phyloP scores from a whole-genome alignment of 2,888 invertebrate species.

The Macrosiphum euphorbiae region DNA sequence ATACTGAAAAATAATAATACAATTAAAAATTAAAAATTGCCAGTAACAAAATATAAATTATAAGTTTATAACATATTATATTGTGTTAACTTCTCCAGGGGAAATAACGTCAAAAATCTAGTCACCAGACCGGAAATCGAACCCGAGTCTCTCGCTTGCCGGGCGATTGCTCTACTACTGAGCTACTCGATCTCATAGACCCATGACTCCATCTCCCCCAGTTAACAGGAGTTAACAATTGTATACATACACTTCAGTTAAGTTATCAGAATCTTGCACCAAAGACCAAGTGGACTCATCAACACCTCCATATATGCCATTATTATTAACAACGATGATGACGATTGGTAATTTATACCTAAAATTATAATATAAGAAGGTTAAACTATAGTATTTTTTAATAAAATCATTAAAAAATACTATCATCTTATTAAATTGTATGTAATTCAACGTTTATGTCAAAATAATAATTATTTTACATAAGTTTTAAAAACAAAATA shows the following conservation, averaged over 20 bases:
- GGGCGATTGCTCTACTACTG: no score
- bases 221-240: no score
- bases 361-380: conserved; percentile 65
- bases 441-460: neutral
- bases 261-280: conserved; percentile 79
- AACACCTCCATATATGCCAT: conserved; percentile 92
- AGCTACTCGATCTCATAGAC: no score
- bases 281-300: conserved; percentile 81
- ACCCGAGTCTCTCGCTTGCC: no score
- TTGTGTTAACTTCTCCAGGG: neutral
- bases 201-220: no score
- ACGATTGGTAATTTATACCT: conserved; percentile 93
- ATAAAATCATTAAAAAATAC: neutral
- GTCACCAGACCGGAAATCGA: no score
- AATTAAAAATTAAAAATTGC: neutral
- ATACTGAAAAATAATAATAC: conserved; percentile 74
- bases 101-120: no score
- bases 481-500: neutral
- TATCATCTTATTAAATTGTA: neutral
- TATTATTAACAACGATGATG: conserved; percentile 94
- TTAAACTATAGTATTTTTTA: conserved; percentile 29
- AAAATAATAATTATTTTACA: neutral
- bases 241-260: conserved; percentile 80
- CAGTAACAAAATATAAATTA: conserved; percentile 9
- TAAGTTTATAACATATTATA: neutral